These are phyloP conservation scores for Rhizoglyphus robini DNA, from an alignment of 1,140 invertebrate species.

Conservation along the genomic window DNA sequence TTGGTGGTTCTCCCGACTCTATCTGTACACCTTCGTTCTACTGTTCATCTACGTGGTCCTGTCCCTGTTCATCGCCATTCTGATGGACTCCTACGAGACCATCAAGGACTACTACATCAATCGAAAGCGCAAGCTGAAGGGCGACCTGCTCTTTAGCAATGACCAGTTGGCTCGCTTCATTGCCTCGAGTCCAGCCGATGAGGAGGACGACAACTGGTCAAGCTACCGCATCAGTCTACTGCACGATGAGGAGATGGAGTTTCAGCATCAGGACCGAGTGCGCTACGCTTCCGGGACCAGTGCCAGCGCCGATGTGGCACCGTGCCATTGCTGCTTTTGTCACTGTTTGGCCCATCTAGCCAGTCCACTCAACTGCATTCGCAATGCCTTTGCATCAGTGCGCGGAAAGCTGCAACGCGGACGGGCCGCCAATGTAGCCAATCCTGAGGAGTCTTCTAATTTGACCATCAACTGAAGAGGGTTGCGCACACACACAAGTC, in stretches of 20 bases:
- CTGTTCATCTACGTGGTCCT: slow-evolving; percentile 96
- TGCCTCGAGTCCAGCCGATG: background rate
- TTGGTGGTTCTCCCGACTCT: slow-evolving; percentile 94
- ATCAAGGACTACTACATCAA: slow-evolving; percentile 48
- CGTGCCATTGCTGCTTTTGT: background rate
- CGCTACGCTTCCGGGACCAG: too few relatives aligned
- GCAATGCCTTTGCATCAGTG: too few relatives aligned
- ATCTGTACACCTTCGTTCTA: slow-evolving; percentile 88
- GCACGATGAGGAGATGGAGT: slow-evolving; percentile 10
- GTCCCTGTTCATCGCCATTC: slow-evolving; percentile 94
- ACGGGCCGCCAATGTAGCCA: too few relatives aligned
- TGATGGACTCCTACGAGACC: slow-evolving; percentile 98
- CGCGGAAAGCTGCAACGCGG: too few relatives aligned
- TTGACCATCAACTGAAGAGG: too few relatives aligned
- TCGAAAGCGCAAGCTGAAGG: background rate
- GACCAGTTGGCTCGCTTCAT: background rate
- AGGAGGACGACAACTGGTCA: background rate
- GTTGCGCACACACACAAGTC: too few relatives aligned
- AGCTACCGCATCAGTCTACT: slow-evolving; percentile 6
- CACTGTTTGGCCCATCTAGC: background rate
- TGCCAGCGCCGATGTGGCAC: too few relatives aligned
- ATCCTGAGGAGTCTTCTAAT: too few relatives aligned
- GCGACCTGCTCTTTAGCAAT: background rate
- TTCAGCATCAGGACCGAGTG: too few relatives aligned
- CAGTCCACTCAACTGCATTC: background rate